Evolutionary conservation across 2,888 invertebrate genomes (phyloP), one percentile per base, ranked within the genome.

Genomic region (Teleogryllus oceanicus): DNA sequence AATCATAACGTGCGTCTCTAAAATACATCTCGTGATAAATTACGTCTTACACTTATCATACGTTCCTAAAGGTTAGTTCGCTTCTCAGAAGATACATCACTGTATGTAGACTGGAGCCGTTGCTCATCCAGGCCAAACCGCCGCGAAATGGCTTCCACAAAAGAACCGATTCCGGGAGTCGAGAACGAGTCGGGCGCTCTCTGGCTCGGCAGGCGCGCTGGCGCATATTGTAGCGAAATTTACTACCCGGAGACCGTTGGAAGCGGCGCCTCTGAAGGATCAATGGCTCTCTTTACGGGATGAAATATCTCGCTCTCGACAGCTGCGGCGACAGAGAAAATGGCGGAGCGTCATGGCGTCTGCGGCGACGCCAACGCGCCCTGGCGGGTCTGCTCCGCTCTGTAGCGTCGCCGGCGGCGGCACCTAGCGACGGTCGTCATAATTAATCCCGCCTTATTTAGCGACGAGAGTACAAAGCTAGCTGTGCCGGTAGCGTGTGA

Each of bases 191-290:
- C 37, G 37, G 37, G 37, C 37, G 37, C 8, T 37, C 37, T 37
- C 37, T 8, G 37, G 62, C 62, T 18, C n/a, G 16, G 62, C 62
- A 62, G 62, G 62, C 62, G 62, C 62, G 62, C 13, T n/a, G 62
- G 62, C 62, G 62, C 62, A 62, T 62, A 62, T 62, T 62, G 62
- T n/a, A 18, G n/a, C 62, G 62, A 62, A 62, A 62, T 62, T 62
- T 62, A 62, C 62, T 62, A 62, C 62, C 62, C 62, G 62, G 62
- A n/a, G n/a, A 62, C 13, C n/a, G 62, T 13, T 18, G 62, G 62
- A 62, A 62, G 62, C 62, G 62, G 62, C 62, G 10, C 16, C 16
- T 62, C 62, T 16, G 62, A 13, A n/a, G 62, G 62, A 62, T 62
- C 62, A 62, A 62, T 62, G 62, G 62, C 62, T 62, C 62, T 62